Base-by-base conservation (phyloP, 2,113 vertebrate genomes). In the Noctilio leporinus region DNA sequence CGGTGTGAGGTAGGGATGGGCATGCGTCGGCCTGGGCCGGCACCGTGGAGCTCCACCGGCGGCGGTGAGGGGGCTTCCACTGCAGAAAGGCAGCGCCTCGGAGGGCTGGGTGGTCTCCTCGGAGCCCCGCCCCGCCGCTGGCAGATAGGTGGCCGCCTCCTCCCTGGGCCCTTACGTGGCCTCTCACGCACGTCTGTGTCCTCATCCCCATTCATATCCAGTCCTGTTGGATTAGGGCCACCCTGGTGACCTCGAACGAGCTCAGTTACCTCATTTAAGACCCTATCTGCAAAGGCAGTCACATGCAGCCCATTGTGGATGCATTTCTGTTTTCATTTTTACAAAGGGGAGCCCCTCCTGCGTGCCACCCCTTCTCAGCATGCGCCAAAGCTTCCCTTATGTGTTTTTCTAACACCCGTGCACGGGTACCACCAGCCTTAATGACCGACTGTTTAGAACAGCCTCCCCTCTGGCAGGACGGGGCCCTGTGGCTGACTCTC, bases 381-480 rank as follows among this genome's bases (percentile, higher is more conserved):
- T 2, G 5, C 3, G 3, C 3, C 81, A 33, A 0, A 43, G 40
- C 14, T 7, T 22, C 14, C 10, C 17, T 45, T 7, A 0, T 1
- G 4, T 55, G 1, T 43, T 45, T 47, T 30, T 33, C 30, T 16
- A 49, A 8, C 26, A 33, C 15, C 15, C 30, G 19, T 15, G 51
- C n/a, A 12, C 75, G 30, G 1, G 4, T 8, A 7, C 45, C 59
- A 5, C 11, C 38, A n/a, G 53, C 64, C 62, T 33, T 2, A 67
- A 12, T 4, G 49, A 38, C 30, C 38, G 0, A 20, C 72, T 57
- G 12, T 16, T 38, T 7, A 9, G 51, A 11, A 10, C 14, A 10
- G 4, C 51, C 62, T 24, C 28, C 2, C 22, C 1, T 1, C 45
- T 10, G 22, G 76, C 22, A 35, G 62, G 43, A 59, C 0, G 1